Evolutionary conservation across 2,888 invertebrate genomes (phyloP), one percentile per base, ranked within the genome.

Genomic region (Pseudanteris insignis): DNA sequence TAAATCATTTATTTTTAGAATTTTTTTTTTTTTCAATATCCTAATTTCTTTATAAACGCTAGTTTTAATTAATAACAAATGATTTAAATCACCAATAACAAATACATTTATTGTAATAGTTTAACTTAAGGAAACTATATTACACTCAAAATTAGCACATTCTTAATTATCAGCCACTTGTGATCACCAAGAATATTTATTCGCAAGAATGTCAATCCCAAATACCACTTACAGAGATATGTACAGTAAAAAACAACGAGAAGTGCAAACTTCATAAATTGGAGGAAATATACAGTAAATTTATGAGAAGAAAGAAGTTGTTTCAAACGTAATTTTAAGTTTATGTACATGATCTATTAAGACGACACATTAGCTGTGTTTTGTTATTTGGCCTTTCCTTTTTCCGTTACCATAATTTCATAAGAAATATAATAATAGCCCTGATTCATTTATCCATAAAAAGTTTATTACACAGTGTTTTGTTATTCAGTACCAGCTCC

Each of bases 71-170:
- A 6, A 18, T 18, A 30, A 30, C 9, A 30, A 12, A 30, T 30
- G 11, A 30, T 6, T 13, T 12, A 30, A 10, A 30, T 26, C 26
- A n/a, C 26, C 26, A 26, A 5, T n/a, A 26, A 71, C 69, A 72
- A 70, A 71, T 70, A 70, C 37, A 66, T 74, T 74, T 72, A 73
- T 71, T 73, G 64, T 63, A 70, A 64, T 62, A 68, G 68, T 63
- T 57, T 66, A 53, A 63, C 57, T 59, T 48, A 65, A 61, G 67
- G 66, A 57, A 69, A 58, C 65, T 70, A 69, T 69, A 63, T 55
- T 68, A 69, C 70, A 70, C 40, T 64, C 53, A 65, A 55, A 58
- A 55, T 50, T 55, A 67, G 60, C 62, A 46, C 48, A 47, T 51
- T 57, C 51, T 59, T 29, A 38, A 28, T 50, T 40, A 34, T 47